Evolutionary conservation across 1,140 invertebrate genomes (phyloP), one percentile per base, ranked within the genome.

Genomic region (Euwallacea similis): DNA sequence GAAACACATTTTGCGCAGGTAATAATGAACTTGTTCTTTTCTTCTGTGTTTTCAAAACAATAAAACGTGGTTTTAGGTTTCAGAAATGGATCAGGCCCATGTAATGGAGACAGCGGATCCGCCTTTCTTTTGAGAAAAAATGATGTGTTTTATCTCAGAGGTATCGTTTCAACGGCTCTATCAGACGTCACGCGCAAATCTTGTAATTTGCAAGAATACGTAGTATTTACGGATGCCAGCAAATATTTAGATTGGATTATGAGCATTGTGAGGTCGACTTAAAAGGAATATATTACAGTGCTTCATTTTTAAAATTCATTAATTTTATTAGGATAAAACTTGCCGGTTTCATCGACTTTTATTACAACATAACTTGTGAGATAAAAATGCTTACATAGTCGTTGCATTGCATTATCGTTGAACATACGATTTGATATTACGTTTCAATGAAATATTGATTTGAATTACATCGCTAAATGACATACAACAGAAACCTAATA

Each of bases 1-100:
- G 85, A 13, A 85, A 82, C 8, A 90, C 86, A 6, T 82, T 87
- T 44, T 87, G 86, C 77, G 86, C 85, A 59, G 86, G 86, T 86
- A 77, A 75, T 33, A 33, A 33, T 33, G 1, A 33, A 33, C 21
- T 33, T 33, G 1, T 41, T 9, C 2, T 44, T 42, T 11, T 43
- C 33, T 58, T 41, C 2, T 55, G 33, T 13, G 33, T 13, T 65
- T 47, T 33, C 21, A 33, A 33, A 33, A 33, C 21, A 8, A 53
- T 54, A 33, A 50, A 65, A 60, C 62, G 56, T 70, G 21, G 58
- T 74, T 77, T 63, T 43, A 80, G 82, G 78, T 21, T 71, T 73
- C 42, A 60, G 75, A 60, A 77, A 79, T 64, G 76, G 76, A 16
- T 66, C 73, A 9, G 80, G 80, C 2, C 80, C 80, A 0, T 81